These are phyloP conservation scores for Panopea generosa DNA, from an alignment of 2,888 invertebrate genomes.

Conservation along the genomic window DNA sequence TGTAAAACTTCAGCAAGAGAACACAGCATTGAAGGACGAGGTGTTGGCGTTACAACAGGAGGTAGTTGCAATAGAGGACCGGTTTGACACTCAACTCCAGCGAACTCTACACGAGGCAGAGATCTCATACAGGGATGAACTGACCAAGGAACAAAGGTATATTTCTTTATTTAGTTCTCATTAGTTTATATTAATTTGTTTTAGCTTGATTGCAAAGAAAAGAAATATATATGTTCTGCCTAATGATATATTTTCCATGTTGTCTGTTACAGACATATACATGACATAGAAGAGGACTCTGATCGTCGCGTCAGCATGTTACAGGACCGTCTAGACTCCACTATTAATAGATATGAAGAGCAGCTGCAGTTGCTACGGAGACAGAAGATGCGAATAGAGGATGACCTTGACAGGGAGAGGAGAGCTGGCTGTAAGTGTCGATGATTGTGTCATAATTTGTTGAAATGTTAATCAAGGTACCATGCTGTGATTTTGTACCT, in stretches of 20 bases:
- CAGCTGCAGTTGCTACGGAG: slow-evolving; percentile 70
- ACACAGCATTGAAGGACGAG: slow-evolving; percentile 69
- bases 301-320: slow-evolving; percentile 62
- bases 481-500: no score
- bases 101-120: slow-evolving; percentile 65
- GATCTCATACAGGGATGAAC: slow-evolving; percentile 56
- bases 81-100: slow-evolving; percentile 63
- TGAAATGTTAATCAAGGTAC: no score
- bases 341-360: slow-evolving; percentile 69
- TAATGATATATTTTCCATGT: no score
- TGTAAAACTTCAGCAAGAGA: slow-evolving; percentile 77
- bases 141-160: slow-evolving; percentile 51
- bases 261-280: slow-evolving; percentile 49
- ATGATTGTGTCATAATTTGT: not conserved
- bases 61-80: slow-evolving; percentile 66
- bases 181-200: no score
- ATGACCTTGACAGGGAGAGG: slow-evolving; percentile 70
- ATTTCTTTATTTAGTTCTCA: no score
- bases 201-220: no score
- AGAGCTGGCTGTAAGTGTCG: slow-evolving; percentile 41
- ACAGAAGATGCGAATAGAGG: slow-evolving; percentile 73
- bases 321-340: slow-evolving; percentile 72
- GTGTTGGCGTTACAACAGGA: slow-evolving; percentile 65
- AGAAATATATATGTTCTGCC: no score
- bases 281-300: slow-evolving; percentile 64